A percentile compares a stretch with the other conserved stretches of the same genome.
phyloP scores from a whole-genome alignment of 1,140 invertebrate genomes.

The Drosophila ercepeae region DNA sequence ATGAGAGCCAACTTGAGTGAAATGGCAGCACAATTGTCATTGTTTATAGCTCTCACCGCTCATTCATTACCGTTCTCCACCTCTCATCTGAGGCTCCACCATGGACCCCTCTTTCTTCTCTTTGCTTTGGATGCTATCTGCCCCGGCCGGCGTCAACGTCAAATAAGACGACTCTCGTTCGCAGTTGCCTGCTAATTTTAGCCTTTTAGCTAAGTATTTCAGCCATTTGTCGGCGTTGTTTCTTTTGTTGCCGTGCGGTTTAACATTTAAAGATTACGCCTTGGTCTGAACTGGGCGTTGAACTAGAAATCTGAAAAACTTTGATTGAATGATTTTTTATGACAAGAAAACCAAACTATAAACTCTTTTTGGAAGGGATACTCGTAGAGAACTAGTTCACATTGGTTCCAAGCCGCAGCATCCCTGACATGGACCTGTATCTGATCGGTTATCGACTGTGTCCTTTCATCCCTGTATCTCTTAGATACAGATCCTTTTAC shows the following conservation, averaged over 20 bases:
- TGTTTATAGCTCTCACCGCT: constrained; percentile 41
- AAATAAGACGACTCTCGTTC: constrained; percentile 18
- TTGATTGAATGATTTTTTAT: no score
- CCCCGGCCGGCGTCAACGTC: constrained; percentile 62
- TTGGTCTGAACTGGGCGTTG: constrained; percentile 28
- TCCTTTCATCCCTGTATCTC: constrained; percentile 2
- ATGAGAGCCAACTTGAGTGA: constrained; percentile 30
- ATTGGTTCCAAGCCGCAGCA: background rate
- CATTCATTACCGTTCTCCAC: constrained; percentile 13
- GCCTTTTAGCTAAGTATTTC: constrained; percentile 74
- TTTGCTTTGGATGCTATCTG: constrained; percentile 28
- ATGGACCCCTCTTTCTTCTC: background rate
- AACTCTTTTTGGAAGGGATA: no score
- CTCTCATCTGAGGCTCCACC: background rate
- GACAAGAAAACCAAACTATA: no score
- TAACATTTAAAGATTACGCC: constrained; percentile 53
- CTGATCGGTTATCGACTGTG: constrained; percentile 8
- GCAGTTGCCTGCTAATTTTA: constrained; percentile 73
- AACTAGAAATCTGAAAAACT: constrained; percentile 7
- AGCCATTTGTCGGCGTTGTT: constrained; percentile 34
- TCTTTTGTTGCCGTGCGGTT: constrained; percentile 35
- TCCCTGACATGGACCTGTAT: constrained; percentile 21
- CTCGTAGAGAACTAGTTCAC: constrained; percentile 7
- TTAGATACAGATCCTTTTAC: no score
- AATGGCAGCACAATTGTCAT: constrained; percentile 39